A percentile compares a stretch with the other conserved stretches of the same genome.
phyloP scores from a whole-genome alignment of 2,888 invertebrate genomes.

The Sesia apiformis region DNA sequence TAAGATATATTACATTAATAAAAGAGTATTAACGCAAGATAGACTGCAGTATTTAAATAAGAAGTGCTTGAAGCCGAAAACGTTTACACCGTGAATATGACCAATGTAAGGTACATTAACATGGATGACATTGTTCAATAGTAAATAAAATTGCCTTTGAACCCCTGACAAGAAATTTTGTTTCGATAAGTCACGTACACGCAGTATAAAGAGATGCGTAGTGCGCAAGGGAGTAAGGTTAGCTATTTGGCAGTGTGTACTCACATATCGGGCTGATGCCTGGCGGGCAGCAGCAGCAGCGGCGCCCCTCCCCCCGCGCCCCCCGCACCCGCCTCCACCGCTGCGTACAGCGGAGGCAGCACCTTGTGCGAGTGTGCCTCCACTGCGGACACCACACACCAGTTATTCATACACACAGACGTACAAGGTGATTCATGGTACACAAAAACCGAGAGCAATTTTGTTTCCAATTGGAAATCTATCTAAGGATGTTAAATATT shows the following conservation, averaged over 20 bases:
- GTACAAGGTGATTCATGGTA: not conserved
- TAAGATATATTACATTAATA: too few relatives aligned
- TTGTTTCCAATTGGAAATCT: too few relatives aligned
- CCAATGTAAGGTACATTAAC: too few relatives aligned
- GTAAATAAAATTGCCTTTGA: too few relatives aligned
- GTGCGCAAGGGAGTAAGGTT: not conserved
- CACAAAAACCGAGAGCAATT: too few relatives aligned
- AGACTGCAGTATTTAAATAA: too few relatives aligned
- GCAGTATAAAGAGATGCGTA: not conserved
- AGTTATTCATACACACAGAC: not conserved
- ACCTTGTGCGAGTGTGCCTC: conserved; percentile 58
- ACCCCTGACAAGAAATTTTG: too few relatives aligned
- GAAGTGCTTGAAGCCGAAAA: too few relatives aligned
- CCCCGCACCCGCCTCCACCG: conserved; percentile 38
- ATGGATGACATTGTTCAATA: too few relatives aligned
- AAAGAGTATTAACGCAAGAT: too few relatives aligned
- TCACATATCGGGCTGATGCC: conserved; percentile 43
- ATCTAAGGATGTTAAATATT: too few relatives aligned
- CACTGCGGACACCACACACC: conserved; percentile 45
- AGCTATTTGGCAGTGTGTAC: conserved; percentile 19
- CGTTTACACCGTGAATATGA: too few relatives aligned
- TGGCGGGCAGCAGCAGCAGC: conserved; percentile 40
- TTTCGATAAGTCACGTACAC: not conserved
- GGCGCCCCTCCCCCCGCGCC: conserved; percentile 18
- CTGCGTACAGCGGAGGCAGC: conserved; percentile 67